Base-by-base conservation (phyloP, 1,140 invertebrate species). In the Calliphora vicina region DNA sequence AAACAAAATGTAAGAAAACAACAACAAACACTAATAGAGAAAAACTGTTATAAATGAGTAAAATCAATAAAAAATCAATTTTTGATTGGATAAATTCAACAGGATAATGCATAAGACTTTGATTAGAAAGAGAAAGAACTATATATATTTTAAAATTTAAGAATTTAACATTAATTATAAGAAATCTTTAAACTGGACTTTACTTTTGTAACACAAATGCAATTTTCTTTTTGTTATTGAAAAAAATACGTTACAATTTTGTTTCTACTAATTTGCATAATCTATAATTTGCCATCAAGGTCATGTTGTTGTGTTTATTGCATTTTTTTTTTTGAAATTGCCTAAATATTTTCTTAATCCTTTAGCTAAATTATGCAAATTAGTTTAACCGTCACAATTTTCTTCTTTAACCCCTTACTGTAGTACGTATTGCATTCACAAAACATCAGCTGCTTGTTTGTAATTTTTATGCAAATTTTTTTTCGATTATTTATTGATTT, bases 51-150 rank as follows among this genome's bases (percentile, higher is more conserved):
- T 74, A 74, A 74, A 74, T 10, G 3, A 15, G 10, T 4, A 26
- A 74, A 29, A 74, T 74, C 50, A 61, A 29, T 74, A n/a, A 74
- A 13, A 29, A 74, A 74, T 74, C 72, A 29, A 74, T 74, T 29
- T 27, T 26, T 74, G 72, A 74, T 74, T 74, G 72, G 72, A 17
- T 29, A 13, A 17, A 61, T n/a, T n/a, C n/a, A n/a, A n/a, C n/a
- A n/a, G n/a, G n/a, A 1, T 17, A 61, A 17, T 61, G 50, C 13
- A 17, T 17, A 61, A n/a, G n/a, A n/a, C n/a, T n/a, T 61, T n/a
- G 13, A 17, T 61, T 13, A n/a, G 27, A 29, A 29, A 74, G 72
- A 74, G 72, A 74, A 15, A 27, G 27, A 74, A 29, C 9, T 27
- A 43, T 5, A 12, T 43, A 43, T 43, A 6, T 43, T 6, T 43